Conservation (phyloP, 2,113 vertebrate species). For the Pelusios castaneus region DNA sequence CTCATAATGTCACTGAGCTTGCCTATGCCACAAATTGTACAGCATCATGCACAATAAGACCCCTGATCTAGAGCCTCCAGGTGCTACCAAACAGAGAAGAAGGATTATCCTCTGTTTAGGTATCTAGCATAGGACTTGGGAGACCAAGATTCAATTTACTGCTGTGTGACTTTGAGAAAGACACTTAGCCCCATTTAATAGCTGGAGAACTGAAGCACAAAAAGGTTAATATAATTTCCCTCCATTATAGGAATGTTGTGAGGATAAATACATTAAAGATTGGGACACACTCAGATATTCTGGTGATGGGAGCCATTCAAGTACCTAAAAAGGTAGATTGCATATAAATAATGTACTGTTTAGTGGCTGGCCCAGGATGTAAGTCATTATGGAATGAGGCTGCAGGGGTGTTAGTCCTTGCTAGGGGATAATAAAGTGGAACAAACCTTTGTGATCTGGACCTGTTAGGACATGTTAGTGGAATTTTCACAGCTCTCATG, state of each 20-base stretch:
- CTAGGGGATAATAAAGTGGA: neutral
- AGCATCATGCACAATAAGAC: neutral
- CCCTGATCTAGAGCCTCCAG: neutral
- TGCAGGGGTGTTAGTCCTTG: neutral
- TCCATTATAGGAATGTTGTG: neutral
- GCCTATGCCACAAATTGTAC: neutral
- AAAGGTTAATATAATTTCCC: neutral
- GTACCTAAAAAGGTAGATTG: neutral
- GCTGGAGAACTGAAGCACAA: too few species aligned
- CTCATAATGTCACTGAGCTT: neutral
- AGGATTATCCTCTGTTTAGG: neutral
- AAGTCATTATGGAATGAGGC: neutral
- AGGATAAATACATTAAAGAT: neutral
- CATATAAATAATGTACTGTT: neutral
- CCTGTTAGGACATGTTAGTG: neutral
- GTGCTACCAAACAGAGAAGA: neutral
- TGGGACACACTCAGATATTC: neutral
- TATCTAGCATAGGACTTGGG: too few species aligned
- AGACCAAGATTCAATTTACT: neutral
- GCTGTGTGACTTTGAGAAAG: neutral
- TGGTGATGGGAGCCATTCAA: neutral
- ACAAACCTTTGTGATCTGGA: neutral
- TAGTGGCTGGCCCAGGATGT: neutral
- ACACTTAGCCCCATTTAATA: neutral
- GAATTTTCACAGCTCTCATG: neutral